Conservation (phyloP, 2,113 vertebrate genomes). For the Eonycteris spelaea region DNA sequence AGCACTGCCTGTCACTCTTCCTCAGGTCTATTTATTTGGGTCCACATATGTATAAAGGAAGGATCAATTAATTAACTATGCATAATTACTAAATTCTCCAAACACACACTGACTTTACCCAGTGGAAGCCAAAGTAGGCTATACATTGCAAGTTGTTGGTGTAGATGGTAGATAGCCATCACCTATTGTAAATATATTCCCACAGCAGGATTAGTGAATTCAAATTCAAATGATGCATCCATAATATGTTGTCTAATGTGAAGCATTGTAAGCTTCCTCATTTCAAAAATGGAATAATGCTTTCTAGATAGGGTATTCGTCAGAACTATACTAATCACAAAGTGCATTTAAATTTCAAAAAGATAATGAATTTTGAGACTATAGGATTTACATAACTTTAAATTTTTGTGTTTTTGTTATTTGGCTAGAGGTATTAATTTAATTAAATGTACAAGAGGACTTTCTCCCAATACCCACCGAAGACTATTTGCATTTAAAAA, state of each 20-base stretch:
- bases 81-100: conserved; percentile 35
- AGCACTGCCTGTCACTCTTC: background rate
- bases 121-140: background rate
- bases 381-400: background rate
- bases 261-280: conserved; percentile 33
- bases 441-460: conserved; percentile 34
- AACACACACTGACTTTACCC: background rate
- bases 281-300: background rate
- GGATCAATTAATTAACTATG: conserved; percentile 33
- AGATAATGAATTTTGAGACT: background rate
- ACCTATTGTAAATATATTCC: conserved; percentile 27
- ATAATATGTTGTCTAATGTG: conserved; percentile 30
- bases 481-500: conserved; percentile 74
- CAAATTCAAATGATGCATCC: conserved; percentile 44
- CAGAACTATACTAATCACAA: background rate
- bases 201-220: conserved; percentile 56
- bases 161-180: conserved; percentile 43
- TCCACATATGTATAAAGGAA: background rate
- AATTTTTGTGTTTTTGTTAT: conserved; percentile 4
- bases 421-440: conserved; percentile 33
- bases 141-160: background rate
- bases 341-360: background rate
- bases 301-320: background rate
- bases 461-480: conserved; percentile 27
- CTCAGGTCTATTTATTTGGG: background rate